Evolutionary conservation across 2,113 vertebrate species (phyloP).

Genomic region (Mugil cephalus): DNA sequence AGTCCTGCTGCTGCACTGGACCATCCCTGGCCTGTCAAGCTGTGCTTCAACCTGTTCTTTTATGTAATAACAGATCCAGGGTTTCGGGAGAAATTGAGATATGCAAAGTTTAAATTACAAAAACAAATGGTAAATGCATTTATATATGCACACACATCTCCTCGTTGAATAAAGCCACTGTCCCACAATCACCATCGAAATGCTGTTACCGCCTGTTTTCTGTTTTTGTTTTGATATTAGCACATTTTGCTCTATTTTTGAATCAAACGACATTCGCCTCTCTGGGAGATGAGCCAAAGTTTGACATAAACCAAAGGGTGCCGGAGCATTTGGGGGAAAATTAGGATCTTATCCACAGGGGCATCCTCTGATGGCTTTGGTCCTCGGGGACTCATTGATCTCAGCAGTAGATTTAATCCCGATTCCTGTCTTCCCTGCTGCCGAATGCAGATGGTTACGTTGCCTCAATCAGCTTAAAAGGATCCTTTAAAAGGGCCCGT

Average conservation of each 20-base stretch:
- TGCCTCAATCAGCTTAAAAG: slow-evolving; percentile 39
- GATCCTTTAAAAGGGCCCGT: slow-evolving; percentile 26
- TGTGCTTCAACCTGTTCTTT: slow-evolving; percentile 68
- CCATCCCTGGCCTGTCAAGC: slow-evolving; percentile 57
- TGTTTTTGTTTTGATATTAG: not conserved
- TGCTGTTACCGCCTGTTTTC: not conserved
- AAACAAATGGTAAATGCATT: too few relatives aligned
- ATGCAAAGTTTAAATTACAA: not conserved
- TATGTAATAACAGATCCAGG: slow-evolving; percentile 37
- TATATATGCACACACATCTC: too few relatives aligned
- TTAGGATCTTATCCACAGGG: slow-evolving; percentile 60
- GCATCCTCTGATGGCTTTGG: slow-evolving; percentile 62
- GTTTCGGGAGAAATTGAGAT: slow-evolving; percentile 5
- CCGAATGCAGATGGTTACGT: slow-evolving; percentile 59
- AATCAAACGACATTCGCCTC: not conserved
- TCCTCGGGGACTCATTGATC: slow-evolving; percentile 71
- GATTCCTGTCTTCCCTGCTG: slow-evolving; percentile 62
- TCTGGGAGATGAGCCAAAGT: slow-evolving; percentile 33
- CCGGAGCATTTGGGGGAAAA: slow-evolving; percentile 45
- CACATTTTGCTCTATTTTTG: not conserved
- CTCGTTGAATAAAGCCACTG: not conserved
- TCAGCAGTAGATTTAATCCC: slow-evolving; percentile 69
- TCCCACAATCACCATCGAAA: not conserved
- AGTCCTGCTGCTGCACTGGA: slow-evolving; percentile 61
- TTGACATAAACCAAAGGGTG: slow-evolving; percentile 23